A percentile compares a stretch with the other conserved stretches of the same genome.
These are phyloP conservation scores for Agrenia bidenticulata DNA, from an alignment of 2,888 invertebrate species.

Conservation along the genomic window DNA sequence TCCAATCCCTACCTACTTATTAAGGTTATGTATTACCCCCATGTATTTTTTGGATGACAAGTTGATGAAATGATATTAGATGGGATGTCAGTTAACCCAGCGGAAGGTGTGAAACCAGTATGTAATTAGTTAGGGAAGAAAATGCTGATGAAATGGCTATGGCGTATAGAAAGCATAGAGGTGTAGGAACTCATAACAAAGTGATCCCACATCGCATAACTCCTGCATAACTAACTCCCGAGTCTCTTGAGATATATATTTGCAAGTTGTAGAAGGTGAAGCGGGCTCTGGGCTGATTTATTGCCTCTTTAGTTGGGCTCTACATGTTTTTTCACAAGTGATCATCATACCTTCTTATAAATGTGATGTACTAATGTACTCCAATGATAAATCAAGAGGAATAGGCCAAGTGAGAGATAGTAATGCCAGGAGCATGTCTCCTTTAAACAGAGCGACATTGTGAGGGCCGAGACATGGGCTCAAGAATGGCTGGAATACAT, in stretches of 20 bases:
- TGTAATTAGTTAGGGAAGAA: slow-evolving; percentile 7
- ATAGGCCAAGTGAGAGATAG: slow-evolving; percentile 13
- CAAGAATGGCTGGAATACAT: background rate
- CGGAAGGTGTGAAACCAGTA: slow-evolving; percentile 3
- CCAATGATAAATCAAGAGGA: slow-evolving; percentile 37
- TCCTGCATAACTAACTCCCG: too few species aligned
- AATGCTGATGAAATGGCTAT: slow-evolving; percentile 6
- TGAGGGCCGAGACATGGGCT: background rate
- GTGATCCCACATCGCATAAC: too few species aligned
- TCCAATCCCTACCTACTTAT: too few species aligned
- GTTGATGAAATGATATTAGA: background rate
- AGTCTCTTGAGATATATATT: background rate
- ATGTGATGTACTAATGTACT: background rate
- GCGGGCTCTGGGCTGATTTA: slow-evolving; percentile 26
- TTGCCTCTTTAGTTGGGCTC: slow-evolving; percentile 29
- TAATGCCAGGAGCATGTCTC: too few species aligned
- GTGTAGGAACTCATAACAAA: too few species aligned
- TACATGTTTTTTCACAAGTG: slow-evolving; percentile 3
- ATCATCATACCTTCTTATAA: slow-evolving; percentile 6
- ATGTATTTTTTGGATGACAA: slow-evolving; percentile 5
- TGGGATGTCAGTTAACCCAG: background rate
- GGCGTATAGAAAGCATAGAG: too few species aligned
- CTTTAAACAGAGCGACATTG: background rate
- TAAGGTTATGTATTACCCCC: too few species aligned
- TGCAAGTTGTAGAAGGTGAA: background rate